Evolutionary conservation across 2,888 invertebrate species (phyloP).

Genomic region (Nebria salina): DNA sequence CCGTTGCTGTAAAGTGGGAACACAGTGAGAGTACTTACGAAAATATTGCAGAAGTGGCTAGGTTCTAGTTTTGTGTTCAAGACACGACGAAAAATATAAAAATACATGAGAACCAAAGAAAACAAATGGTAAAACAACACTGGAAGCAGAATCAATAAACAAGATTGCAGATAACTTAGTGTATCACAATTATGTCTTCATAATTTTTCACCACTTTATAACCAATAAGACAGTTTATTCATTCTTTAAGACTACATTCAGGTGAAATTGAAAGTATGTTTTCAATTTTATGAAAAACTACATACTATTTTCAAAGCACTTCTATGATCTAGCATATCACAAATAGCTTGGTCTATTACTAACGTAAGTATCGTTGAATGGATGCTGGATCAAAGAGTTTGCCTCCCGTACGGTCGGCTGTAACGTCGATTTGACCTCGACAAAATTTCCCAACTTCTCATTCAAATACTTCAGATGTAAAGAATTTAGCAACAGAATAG

Average conservation of each 20-base stretch:
- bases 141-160: background rate
- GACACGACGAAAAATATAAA: background rate
- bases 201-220: background rate
- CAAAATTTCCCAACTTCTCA: constrained; percentile 20
- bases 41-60: background rate
- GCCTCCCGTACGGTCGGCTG: constrained; percentile 9
- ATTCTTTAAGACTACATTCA: too few relatives aligned
- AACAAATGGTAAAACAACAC: background rate
- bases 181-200: constrained; percentile 10
- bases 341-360: constrained; percentile 3
- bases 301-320: background rate
- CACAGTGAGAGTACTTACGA: constrained; percentile 13
- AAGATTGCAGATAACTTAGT: constrained; percentile 6
- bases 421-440: constrained; percentile 22
- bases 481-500: constrained; percentile 19
- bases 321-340: background rate
- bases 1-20: constrained; percentile 10
- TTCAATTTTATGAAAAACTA: too few relatives aligned
- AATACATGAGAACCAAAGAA: background rate
- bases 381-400: constrained; percentile 29
- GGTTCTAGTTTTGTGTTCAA: constrained; percentile 9
- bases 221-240: background rate
- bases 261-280: too few relatives aligned
- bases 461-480: constrained; percentile 23
- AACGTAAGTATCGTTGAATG: constrained; percentile 7